Conservation (phyloP, 2,113 vertebrate species). For the Trichechus manatus region DNA sequence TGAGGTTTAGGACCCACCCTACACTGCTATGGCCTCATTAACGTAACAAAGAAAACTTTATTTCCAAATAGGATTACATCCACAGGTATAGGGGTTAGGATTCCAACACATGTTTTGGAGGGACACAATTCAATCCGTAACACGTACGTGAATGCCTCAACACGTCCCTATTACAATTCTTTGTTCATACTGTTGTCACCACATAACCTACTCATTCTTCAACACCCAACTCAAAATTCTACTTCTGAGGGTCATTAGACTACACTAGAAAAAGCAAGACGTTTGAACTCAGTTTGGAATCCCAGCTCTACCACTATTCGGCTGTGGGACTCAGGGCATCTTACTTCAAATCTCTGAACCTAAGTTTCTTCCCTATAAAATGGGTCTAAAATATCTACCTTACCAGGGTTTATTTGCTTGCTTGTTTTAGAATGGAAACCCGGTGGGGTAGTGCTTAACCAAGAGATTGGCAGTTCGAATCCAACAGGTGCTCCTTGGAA, state of each 20-base stretch:
- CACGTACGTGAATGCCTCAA: fast-evolving
- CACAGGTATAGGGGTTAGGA: too few relatives aligned
- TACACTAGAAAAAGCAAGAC: neutral
- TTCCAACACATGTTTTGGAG: too few relatives aligned
- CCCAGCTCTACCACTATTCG: too few relatives aligned
- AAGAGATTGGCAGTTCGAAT: too few relatives aligned
- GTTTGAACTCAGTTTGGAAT: neutral
- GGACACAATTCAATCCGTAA: neutral
- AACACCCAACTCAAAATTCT: neutral
- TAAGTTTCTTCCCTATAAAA: neutral
- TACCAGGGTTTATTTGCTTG: too few relatives aligned
- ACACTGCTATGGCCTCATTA: too few relatives aligned
- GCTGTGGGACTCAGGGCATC: neutral
- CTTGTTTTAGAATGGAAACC: too few relatives aligned
- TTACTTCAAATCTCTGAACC: neutral
- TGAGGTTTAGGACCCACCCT: too few relatives aligned
- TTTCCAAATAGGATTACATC: too few relatives aligned
- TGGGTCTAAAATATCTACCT: neutral
- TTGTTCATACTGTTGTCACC: neutral
- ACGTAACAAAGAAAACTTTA: too few relatives aligned
- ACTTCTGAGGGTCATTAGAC: neutral
- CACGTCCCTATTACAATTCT: neutral
- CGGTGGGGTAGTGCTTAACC: too few relatives aligned
- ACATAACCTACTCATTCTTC: neutral
- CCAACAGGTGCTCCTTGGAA: too few relatives aligned